Evolutionary conservation across 2,797 vertebrate species (phyloP).

Genomic region (Galago senegalensis): DNA sequence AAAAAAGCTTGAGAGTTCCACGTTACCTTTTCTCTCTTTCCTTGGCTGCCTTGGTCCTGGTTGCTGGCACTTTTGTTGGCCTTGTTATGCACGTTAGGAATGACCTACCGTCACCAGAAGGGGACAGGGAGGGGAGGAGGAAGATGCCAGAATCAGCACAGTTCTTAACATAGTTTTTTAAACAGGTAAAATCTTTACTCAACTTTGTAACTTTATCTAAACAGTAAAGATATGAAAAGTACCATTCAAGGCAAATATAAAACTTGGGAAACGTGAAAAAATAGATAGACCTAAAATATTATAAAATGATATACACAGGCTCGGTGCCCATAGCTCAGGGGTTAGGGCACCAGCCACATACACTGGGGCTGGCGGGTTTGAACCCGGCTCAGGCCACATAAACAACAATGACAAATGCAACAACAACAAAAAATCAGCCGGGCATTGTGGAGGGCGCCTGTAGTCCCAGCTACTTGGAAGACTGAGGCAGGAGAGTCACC

Average conservation of each 20-base stretch:
- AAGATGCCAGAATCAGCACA: background rate
- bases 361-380: no score
- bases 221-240: slow-evolving; percentile 18
- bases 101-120: slow-evolving; percentile 72
- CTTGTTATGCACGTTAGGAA: slow-evolving; percentile 82
- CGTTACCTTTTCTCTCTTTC: slow-evolving; percentile 86
- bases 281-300: background rate
- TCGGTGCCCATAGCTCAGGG: no score
- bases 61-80: slow-evolving; percentile 78
- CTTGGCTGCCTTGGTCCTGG: slow-evolving; percentile 79
- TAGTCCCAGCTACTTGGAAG: no score
- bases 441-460: no score
- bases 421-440: no score
- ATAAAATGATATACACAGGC: background rate
- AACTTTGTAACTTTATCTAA: slow-evolving; percentile 23
- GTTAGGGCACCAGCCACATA: no score
- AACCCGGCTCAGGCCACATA: no score
- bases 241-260: slow-evolving; percentile 7
- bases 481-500: no score
- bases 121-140: no score
- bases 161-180: background rate
- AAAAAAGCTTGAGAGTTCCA: background rate
- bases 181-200: slow-evolving; percentile 10
- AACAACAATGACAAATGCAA: no score
- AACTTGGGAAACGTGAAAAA: background rate